Evolutionary conservation across 2,113 vertebrate genomes (phyloP).

Genomic region (Toxotes chatareus): DNA sequence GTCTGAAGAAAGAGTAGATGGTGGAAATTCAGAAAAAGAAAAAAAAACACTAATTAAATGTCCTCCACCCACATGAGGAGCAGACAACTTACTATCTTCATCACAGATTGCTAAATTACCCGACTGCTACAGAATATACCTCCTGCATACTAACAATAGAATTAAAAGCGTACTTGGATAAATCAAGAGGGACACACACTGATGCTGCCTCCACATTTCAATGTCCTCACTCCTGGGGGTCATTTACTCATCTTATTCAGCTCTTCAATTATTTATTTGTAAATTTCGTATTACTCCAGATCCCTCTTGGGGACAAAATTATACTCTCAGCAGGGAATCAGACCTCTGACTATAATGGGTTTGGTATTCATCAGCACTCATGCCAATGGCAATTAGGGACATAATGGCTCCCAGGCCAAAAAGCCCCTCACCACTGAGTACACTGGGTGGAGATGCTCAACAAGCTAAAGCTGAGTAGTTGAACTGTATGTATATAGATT

Average conservation of each 20-base stretch:
- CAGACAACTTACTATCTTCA: conserved; percentile 29
- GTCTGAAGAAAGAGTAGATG: conserved; percentile 12
- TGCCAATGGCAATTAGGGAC: conserved; percentile 69
- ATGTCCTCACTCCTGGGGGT: conserved; percentile 65
- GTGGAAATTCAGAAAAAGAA: conserved; percentile 21
- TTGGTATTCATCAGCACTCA: conserved; percentile 72
- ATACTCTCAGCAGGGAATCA: conserved; percentile 69
- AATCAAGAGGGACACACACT: conserved; percentile 46
- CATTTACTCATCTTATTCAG: conserved; percentile 66
- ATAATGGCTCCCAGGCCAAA: conserved; percentile 68
- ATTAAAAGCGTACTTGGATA: conserved; percentile 45
- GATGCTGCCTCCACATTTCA: conserved; percentile 27
- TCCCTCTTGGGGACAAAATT: conserved; percentile 71
- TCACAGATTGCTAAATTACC: conserved; percentile 34
- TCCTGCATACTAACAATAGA: conserved; percentile 51
- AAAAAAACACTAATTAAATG: conserved; percentile 21
- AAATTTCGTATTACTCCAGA: conserved; percentile 71
- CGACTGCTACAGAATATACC: conserved; percentile 24
- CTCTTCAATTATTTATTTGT: conserved; percentile 81
- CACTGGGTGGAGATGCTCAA: conserved; percentile 48
- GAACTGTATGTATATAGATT: conserved; percentile 2
- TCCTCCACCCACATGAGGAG: conserved; percentile 21
- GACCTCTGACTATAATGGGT: conserved; percentile 66
- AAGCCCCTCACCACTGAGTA: conserved; percentile 21
- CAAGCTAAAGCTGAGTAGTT: conserved; percentile 38